Percentiles rank a stretch among this genome's conserved stretches.
phyloP scores from a whole-genome alignment of 2,888 invertebrate genomes.

The Campoletis raptor region DNA sequence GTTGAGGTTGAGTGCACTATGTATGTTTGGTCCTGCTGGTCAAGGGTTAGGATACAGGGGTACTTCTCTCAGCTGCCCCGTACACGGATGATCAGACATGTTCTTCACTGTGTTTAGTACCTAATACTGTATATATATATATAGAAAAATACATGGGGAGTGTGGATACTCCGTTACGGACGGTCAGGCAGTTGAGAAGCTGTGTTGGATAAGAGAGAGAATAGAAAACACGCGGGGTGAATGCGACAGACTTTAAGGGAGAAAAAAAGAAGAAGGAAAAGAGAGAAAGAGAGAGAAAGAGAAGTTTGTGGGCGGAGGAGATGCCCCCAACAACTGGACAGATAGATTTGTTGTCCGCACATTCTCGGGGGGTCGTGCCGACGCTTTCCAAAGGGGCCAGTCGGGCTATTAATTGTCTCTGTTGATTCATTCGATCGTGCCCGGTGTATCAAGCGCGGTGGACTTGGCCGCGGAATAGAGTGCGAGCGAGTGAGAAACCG shows the following conservation, averaged over 20 bases:
- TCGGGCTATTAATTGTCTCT: constrained; percentile 84
- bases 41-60: constrained; percentile 57
- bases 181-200: constrained; percentile 51
- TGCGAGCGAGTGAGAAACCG: constrained; percentile 64
- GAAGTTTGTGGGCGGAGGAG: constrained; percentile 65
- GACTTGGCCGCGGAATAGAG: constrained; percentile 70
- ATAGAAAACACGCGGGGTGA: constrained; percentile 37
- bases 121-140: neutral
- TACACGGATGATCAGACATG: constrained; percentile 54
- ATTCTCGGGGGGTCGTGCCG: constrained; percentile 76
- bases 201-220: constrained; percentile 29
- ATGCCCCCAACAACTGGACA: constrained; percentile 71
- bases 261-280: constrained; percentile 11
- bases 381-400: constrained; percentile 80
- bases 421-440: constrained; percentile 84
- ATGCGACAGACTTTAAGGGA: constrained; percentile 14
- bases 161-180: constrained; percentile 57
- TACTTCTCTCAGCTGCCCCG: constrained; percentile 51
- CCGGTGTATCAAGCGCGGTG: constrained; percentile 75
- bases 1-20: constrained; percentile 21
- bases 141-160: constrained; percentile 22
- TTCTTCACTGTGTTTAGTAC: constrained; percentile 41
- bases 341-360: constrained; percentile 81
- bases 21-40: constrained; percentile 51
- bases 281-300: constrained; percentile 29